Base-by-base conservation (phyloP, 2,888 invertebrate species). In the Gordius sp. region DNA sequence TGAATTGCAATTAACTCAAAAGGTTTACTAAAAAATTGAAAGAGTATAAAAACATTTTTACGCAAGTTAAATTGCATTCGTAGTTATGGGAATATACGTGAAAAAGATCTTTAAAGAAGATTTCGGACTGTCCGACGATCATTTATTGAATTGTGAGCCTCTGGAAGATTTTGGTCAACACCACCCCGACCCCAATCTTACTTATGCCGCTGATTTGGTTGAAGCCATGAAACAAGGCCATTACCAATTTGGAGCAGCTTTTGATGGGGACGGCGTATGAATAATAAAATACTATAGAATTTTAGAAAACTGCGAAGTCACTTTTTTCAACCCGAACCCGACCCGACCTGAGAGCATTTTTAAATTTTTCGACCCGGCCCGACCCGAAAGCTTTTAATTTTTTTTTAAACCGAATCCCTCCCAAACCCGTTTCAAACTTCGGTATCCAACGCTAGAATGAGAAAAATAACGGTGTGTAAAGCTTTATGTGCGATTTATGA, bases 61-160 rank as follows among this genome's bases (percentile, higher is more conserved):
- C 56, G 2, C 16, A 20, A 13, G n/a, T n/a, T n/a, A n/a, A n/a
- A 57, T 18, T 39, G 8, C 56, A 27, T 60, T 68, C 71, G 2
- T 66, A 84, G 97, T 93, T 0, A 93, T 93, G 59, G 97, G 97
- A 1, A 82, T 89, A 0, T 99, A 97, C 71, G 84, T 86, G 0
- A 76, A 77, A 62, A 76, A 79, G 58, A 84, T 97, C 62, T 84
- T 93, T 66, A 71, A 81, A 13, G 78, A 82, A 52, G 82, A 84
- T 66, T 72, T 99, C 47, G 82, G 82, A 0, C 80, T 84, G 0
- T 71, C 76, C 1, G 72, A 75, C 1, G 71, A 75, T 41, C 79
- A 77, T 64, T 78, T 81, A 2, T 77, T 83, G 0, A 79, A 83
- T 61, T 77, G 78, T 41, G 75, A 74, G 0, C 85, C 89, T 0